Evolutionary conservation across 2,113 vertebrate genomes (phyloP), one percentile per base, ranked within the genome.

Genomic region (Larimichthys polyactis): DNA sequence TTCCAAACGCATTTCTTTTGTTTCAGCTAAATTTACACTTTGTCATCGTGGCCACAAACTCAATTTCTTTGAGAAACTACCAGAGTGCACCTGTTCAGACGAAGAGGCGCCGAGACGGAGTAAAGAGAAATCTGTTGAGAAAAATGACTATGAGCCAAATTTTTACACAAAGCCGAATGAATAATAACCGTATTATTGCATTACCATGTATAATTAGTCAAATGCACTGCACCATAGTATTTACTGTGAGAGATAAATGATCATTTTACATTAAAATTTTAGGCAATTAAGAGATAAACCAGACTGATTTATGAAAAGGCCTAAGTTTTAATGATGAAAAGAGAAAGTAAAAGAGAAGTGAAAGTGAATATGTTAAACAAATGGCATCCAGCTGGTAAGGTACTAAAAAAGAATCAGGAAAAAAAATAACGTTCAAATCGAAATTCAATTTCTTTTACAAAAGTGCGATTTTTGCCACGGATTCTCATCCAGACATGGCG

Each of bases 211-310:
- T 66, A 36, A 68, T 74, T 49, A 40, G 27, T 64, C 27, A 58
- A 64, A 63, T 79, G 7, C n/a, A 72, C 2, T 59, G 15, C 12
- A 22, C 59, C 40, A 66, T 20, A 51, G n/a, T 8, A 8, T 24
- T n/a, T 19, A 79, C 17, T 64, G 40, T 48, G 11, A 43, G 3
- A 29, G 19, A 20, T 49, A 40, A 68, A 62, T 12, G 64, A 14
- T 40, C 5, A 55, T 65, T 4, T 27, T 20, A n/a, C 16, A 63
- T 67, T 78, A 40, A 51, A 19, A 70, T 66, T 71, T 20, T 22
- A 36, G 36, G 20, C 5, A 78, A 67, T 73, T 58, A 49, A 63
- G 11, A 63, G 24, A 55, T n/a, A 60, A 22, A 66, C 4, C 27
- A 63, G 36, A 10, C 20, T 24, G 9, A 49, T 65, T 20, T 49